Evolutionary conservation across 1,140 invertebrate genomes (phyloP), one percentile per base, ranked within the genome.

Genomic region (Caerostris extrusa): DNA sequence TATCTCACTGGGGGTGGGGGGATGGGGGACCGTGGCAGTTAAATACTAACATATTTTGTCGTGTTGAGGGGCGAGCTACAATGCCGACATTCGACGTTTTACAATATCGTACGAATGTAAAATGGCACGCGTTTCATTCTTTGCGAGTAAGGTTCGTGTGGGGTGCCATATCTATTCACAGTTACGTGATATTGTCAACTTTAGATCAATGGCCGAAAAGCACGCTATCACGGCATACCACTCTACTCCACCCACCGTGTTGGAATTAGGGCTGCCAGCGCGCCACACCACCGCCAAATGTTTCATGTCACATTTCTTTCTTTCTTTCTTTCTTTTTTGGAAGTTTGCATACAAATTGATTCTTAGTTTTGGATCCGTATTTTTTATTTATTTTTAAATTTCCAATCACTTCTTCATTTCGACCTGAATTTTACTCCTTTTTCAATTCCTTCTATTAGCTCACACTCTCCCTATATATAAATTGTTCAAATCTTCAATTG

Each of bases 161-260:
- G 61, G 82, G 91, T 69, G 61, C 83, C 19, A 93, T 88, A 93
- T 93, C 85, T 93, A 81, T 93, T 88, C 86, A 55, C 69, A 93
- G 86, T 93, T 93, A 81, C 92, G 92, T 93, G 92, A 93, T 71
- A 88, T 93, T 93, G 92, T 93, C 92, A 93, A 82, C 92, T 88
- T 92, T 71, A 88, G 92, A 93, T 93, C 85, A 93, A 93, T 89
- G 92, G 86, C 67, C 17, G 67, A 60, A 34, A 81, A 82, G 64
- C 92, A 93, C 92, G 92, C 92, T 77, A 93, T 92, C 90, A 91
- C 90, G 91, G 81, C 81, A 92, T 64, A 55, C 87, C 87, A 55
- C 61, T 71, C 61, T n/a, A 71, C 61, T 87, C 91, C 91, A 87
- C 91, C 91, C 91, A 50, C 57, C 71, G 17, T n/a, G 57, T 17